phyloP scores from a whole-genome alignment of 2,113 vertebrate genomes.

The Corythaeola cristata region DNA sequence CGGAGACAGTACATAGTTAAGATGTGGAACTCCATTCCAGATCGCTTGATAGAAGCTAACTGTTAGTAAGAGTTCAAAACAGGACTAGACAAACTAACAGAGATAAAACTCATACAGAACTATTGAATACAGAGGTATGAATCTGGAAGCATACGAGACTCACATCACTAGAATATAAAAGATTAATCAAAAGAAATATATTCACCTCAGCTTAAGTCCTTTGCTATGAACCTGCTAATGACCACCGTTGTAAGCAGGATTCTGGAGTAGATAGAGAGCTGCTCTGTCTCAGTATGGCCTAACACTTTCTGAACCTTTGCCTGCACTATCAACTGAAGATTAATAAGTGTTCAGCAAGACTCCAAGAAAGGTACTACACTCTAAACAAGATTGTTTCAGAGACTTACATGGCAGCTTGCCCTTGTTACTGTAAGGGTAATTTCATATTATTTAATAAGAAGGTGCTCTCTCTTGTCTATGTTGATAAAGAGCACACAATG shows the following conservation, averaged over 20 bases:
- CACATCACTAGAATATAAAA: not conserved
- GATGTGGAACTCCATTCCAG: not conserved
- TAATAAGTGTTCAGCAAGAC: not conserved
- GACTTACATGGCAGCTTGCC: not conserved
- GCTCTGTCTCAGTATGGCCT: not conserved
- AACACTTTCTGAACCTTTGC: not conserved
- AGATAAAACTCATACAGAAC: not conserved
- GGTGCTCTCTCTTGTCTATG: not conserved
- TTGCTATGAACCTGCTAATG: not conserved
- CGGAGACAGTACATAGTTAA: not conserved
- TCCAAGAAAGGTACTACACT: not conserved
- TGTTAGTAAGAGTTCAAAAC: not conserved
- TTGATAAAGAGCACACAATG: not conserved
- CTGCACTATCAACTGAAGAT: not conserved
- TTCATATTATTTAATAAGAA: not conserved
- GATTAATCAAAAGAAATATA: not conserved
- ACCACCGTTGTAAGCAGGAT: not conserved
- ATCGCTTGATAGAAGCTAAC: not conserved
- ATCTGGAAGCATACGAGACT: not conserved
- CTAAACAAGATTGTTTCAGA: not conserved
- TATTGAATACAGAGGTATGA: not conserved
- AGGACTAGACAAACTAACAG: not conserved
- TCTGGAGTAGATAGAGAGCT: not conserved
- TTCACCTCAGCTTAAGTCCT: not conserved
- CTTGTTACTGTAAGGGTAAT: not conserved